phyloP scores from a whole-genome alignment of 2,113 vertebrate genomes.

The Onychostruthus taczanowskii region DNA sequence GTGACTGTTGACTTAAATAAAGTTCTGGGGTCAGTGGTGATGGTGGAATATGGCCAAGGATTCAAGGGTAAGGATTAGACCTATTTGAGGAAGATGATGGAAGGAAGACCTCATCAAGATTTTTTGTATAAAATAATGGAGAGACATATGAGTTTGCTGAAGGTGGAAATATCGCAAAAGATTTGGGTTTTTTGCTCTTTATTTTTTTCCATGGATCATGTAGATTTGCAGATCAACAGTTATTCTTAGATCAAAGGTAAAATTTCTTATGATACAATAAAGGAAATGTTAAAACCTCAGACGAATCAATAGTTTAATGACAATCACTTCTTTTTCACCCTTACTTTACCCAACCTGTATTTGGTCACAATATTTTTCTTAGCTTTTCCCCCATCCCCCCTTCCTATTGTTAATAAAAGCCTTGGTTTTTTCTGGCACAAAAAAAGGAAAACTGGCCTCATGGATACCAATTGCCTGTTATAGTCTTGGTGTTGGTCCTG shows the following conservation, averaged over 20 bases:
- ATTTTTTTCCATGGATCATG: not conserved
- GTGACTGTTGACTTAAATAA: not conserved
- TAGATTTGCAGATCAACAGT: not conserved
- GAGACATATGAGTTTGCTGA: not conserved
- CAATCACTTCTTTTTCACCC: not conserved
- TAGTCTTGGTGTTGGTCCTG: not conserved
- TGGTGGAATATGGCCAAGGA: not conserved
- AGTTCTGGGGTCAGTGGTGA: not conserved
- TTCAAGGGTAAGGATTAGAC: not conserved
- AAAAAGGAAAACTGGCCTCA: not conserved
- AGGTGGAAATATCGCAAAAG: not conserved
- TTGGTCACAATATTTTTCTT: not conserved
- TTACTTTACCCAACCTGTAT: not conserved
- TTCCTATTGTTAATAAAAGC: not conserved
- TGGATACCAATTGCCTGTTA: not conserved
- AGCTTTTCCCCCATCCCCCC: not conserved
- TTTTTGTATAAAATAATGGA: not conserved
- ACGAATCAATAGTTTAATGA: not conserved
- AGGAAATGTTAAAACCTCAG: not conserved
- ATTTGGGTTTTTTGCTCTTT: not conserved
- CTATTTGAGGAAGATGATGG: not conserved
- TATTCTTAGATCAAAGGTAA: not conserved
- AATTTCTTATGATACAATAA: not conserved
- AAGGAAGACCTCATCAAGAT: not conserved
- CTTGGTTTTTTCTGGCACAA: not conserved